Evolutionary conservation across 2,888 invertebrate genomes (phyloP).

Genomic region (Dione juno): DNA sequence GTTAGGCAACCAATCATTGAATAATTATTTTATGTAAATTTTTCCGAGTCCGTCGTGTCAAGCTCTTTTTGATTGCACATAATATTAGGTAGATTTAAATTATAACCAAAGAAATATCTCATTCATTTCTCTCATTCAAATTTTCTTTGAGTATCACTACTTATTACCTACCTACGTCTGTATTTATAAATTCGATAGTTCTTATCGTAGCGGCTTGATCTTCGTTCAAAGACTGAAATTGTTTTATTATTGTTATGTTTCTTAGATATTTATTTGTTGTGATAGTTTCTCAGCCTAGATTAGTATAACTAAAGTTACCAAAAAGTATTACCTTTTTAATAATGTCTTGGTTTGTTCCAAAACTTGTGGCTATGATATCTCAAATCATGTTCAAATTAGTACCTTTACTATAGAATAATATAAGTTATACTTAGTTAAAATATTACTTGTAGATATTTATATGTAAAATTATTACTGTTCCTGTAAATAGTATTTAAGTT

Average conservation of each 20-base stretch:
- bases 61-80: conserved; percentile 2
- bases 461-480: conserved; percentile 50
- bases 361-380: conserved; percentile 70
- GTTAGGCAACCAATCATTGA: conserved; percentile 42
- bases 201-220: conserved; percentile 44
- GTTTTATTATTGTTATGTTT: conserved; percentile 76
- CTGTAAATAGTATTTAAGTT: conserved; percentile 69
- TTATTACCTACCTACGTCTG: background rate
- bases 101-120: conserved; percentile 48
- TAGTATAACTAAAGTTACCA: conserved; percentile 80
- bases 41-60: conserved; percentile 30
- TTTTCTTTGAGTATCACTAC: conserved; percentile 6
- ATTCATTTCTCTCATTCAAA: conserved; percentile 38
- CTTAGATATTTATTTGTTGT: conserved; percentile 79
- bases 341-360: conserved; percentile 67
- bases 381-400: conserved; percentile 57
- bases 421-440: conserved; percentile 32
- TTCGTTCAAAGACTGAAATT: conserved; percentile 75
- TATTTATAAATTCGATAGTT: conserved; percentile 7
- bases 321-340: conserved; percentile 76
- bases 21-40: conserved; percentile 39
- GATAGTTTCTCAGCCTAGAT: conserved; percentile 68
- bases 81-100: conserved; percentile 26
- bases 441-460: conserved; percentile 44
- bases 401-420: conserved; percentile 44